Evolutionary conservation across 2,888 invertebrate genomes (phyloP).

Genomic region (Napeogenes inachia): DNA sequence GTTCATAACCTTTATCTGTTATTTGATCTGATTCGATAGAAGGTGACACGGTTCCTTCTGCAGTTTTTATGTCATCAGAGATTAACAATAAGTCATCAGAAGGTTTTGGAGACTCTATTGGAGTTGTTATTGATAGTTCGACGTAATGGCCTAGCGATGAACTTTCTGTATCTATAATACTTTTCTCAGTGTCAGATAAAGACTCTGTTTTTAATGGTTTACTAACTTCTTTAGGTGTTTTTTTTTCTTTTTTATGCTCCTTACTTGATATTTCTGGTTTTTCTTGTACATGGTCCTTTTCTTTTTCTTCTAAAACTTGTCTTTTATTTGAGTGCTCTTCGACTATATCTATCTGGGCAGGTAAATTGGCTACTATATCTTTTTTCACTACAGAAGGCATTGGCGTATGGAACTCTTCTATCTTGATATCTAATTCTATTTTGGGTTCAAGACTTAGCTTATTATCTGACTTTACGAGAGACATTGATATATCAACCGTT

Average conservation of each 20-base stretch:
- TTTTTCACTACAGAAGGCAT: slow-evolving; percentile 54
- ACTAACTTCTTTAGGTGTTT: slow-evolving; percentile 57
- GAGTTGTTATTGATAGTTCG: slow-evolving; percentile 67
- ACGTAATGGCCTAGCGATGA: slow-evolving; percentile 67
- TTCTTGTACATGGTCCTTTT: slow-evolving; percentile 34
- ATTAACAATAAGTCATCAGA: slow-evolving; percentile 39
- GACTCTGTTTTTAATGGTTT: slow-evolving; percentile 46
- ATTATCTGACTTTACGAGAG: slow-evolving; percentile 50
- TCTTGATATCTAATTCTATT: slow-evolving; percentile 54
- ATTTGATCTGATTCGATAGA: slow-evolving; percentile 36
- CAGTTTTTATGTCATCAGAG: slow-evolving; percentile 5
- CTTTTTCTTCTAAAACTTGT: slow-evolving; percentile 5
- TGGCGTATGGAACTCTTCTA: slow-evolving; percentile 48
- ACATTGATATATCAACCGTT: slow-evolving; percentile 55
- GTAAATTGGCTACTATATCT: slow-evolving; percentile 57
- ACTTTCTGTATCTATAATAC: slow-evolving; percentile 58
- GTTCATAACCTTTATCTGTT: slow-evolving; percentile 81
- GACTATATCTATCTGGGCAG: slow-evolving; percentile 51
- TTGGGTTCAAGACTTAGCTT: slow-evolving; percentile 47
- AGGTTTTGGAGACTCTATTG: slow-evolving; percentile 66
- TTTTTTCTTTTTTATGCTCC: slow-evolving; percentile 54
- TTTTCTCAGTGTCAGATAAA: slow-evolving; percentile 55
- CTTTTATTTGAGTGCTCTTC: slow-evolving; percentile 29
- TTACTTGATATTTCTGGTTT: slow-evolving; percentile 41
- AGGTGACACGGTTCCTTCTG: slow-evolving; percentile 14